Evolutionary conservation across 53 echinoderm and acorn worm species (phyloP).

Genomic region (Zoroaster sp.): DNA sequence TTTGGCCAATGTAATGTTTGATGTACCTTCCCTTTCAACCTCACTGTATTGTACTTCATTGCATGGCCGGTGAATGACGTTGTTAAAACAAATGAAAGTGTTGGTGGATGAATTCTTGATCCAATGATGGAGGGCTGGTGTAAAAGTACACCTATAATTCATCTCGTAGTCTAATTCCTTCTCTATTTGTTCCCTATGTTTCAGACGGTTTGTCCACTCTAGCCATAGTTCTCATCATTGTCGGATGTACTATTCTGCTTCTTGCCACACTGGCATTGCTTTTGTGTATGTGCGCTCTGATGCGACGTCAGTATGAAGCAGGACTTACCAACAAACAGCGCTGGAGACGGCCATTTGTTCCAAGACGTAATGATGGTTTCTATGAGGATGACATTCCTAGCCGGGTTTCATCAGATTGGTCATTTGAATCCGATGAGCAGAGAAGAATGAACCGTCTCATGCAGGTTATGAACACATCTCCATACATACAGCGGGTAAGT

Average conservation of each 20-base stretch:
- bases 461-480: constrained; percentile 66
- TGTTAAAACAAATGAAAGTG: no score
- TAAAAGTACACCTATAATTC: no score
- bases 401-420: background rate
- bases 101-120: no score
- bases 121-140: no score
- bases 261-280: background rate
- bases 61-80: no score
- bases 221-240: background rate
- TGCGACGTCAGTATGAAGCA: background rate
- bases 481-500: constrained; percentile 34
- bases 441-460: constrained; percentile 63
- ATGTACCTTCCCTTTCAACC: no score
- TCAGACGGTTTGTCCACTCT: background rate
- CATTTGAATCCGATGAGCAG: constrained; percentile 25
- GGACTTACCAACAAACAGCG: background rate
- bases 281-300: background rate
- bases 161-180: no score
- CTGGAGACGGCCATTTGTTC: no score
- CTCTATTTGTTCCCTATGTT: background rate
- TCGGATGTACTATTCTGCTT: background rate
- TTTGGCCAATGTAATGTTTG: no score
- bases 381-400: background rate
- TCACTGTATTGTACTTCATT: no score
- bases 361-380: background rate